Evolutionary conservation across 1,140 invertebrate species (phyloP).

Genomic region (Spodoptera frugiperda): DNA sequence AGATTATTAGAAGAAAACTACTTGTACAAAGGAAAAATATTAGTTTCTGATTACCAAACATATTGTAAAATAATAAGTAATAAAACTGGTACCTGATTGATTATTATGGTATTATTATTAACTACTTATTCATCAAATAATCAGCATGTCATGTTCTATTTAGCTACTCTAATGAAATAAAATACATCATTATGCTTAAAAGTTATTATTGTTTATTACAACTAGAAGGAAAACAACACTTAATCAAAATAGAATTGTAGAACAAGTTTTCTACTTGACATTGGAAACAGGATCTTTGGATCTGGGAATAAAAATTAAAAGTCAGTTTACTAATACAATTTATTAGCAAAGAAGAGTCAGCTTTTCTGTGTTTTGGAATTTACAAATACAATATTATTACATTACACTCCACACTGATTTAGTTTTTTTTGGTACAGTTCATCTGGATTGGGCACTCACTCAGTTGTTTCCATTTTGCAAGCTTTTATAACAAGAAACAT

Average conservation of each 20-base stretch:
- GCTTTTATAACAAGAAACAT: conserved; percentile 79
- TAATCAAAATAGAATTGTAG: neutral
- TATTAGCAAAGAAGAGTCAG: conserved; percentile 71
- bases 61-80: conserved; percentile 80
- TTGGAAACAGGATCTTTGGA: conserved; percentile 73
- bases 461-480: conserved; percentile 81
- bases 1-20: conserved; percentile 65
- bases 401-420: conserved; percentile 68
- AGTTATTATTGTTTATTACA: conserved; percentile 40
- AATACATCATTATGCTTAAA: conserved; percentile 10
- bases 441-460: conserved; percentile 75
- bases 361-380: conserved; percentile 56
- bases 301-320: conserved; percentile 76
- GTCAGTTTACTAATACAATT: conserved; percentile 67
- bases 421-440: conserved; percentile 60
- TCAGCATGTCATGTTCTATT: too few relatives aligned
- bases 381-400: conserved; percentile 69
- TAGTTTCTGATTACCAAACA: conserved; percentile 81
- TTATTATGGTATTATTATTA: neutral
- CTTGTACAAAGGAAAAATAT: conserved; percentile 79
- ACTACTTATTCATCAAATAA: too few relatives aligned
- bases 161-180: conserved; percentile 8
- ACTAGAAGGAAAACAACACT: conserved; percentile 1
- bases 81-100: conserved; percentile 26
- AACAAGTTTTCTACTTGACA: conserved; percentile 58